phyloP scores from a whole-genome alignment of 2,113 vertebrate genomes.

The Agelaius phoeniceus region DNA sequence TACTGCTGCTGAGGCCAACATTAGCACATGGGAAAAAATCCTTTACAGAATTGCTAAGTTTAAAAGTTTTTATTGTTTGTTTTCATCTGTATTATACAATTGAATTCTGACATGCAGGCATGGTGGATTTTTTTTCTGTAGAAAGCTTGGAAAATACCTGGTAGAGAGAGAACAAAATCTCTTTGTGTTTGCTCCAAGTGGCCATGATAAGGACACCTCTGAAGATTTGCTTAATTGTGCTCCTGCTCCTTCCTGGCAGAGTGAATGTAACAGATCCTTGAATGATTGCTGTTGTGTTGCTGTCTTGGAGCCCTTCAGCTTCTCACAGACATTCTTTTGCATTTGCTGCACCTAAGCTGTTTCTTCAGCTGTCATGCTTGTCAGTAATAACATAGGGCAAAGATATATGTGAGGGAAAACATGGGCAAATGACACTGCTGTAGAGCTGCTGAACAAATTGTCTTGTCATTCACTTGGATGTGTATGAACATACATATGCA shows the following conservation, averaged over 20 bases:
- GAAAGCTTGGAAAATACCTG: neutral
- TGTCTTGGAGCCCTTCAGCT: neutral
- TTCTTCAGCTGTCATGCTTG: neutral
- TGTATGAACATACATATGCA: neutral
- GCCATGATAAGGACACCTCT: neutral
- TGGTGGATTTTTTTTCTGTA: fast-evolving
- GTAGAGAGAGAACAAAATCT: neutral
- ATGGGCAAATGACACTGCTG: neutral
- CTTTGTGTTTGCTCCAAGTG: neutral
- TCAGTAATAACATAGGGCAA: neutral
- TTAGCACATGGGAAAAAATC: neutral
- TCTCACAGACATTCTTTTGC: neutral
- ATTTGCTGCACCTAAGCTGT: neutral
- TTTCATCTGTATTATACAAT: neutral
- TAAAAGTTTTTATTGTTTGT: neutral
- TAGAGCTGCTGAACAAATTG: neutral
- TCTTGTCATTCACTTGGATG: neutral
- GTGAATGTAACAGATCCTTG: neutral
- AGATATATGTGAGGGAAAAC: neutral
- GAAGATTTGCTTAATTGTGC: neutral
- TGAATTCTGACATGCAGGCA: neutral
- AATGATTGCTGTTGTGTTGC: neutral
- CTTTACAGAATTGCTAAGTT: neutral
- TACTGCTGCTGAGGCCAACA: neutral
- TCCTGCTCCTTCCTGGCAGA: neutral